Conservation (phyloP, 2,888 invertebrate genomes). For the Lepidocyrtoides sp. region DNA sequence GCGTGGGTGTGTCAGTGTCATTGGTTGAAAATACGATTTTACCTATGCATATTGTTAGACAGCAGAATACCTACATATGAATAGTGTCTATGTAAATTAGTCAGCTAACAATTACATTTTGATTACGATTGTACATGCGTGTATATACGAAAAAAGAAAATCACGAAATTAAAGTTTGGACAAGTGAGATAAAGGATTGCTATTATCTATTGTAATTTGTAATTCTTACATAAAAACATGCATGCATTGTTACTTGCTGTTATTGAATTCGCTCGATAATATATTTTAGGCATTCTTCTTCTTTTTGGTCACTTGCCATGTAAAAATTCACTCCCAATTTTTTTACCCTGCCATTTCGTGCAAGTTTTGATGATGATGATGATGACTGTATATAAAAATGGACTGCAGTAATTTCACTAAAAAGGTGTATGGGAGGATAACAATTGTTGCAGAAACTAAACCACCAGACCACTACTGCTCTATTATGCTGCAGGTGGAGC, state of each 20-base stretch:
- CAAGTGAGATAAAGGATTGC: not conserved
- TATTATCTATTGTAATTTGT: slow-evolving; percentile 14
- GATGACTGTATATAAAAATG: not conserved
- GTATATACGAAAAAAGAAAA: not conserved
- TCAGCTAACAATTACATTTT: not conserved
- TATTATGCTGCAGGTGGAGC: slow-evolving; percentile 37
- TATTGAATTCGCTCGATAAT: slow-evolving; percentile 4
- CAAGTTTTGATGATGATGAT: not conserved
- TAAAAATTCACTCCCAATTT: slow-evolving; percentile 2
- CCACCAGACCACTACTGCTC: too few species aligned
- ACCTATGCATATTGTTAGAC: slow-evolving; percentile 25
- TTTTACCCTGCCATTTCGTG: not conserved
- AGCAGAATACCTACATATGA: not conserved
- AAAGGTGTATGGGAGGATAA: slow-evolving; percentile 1
- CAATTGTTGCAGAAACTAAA: not conserved
- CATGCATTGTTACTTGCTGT: slow-evolving; percentile 18
- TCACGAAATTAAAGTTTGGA: slow-evolving; percentile 5
- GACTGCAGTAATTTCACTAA: not conserved
- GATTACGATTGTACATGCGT: too few species aligned
- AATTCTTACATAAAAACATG: slow-evolving; percentile 9
- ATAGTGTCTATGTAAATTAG: not conserved
- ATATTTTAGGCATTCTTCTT: not conserved
- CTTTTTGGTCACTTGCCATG: slow-evolving; percentile 34
- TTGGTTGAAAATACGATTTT: slow-evolving; percentile 35
- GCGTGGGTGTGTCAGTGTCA: slow-evolving; percentile 61